phyloP scores from a whole-genome alignment of 2,888 invertebrate genomes.

The Drosophila anceps region DNA sequence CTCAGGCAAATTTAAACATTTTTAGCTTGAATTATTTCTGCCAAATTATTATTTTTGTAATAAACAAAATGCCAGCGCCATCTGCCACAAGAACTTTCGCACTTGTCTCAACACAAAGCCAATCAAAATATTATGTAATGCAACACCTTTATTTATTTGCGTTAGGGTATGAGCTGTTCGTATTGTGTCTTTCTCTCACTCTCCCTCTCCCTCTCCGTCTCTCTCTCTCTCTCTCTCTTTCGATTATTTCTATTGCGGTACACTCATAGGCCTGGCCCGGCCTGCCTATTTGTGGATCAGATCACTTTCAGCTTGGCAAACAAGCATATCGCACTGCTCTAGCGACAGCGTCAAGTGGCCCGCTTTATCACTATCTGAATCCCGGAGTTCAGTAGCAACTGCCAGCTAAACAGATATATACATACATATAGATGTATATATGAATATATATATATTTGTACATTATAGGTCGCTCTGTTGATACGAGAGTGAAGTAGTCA shows the following conservation, averaged over 20 bases:
- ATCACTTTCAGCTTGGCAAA: slow-evolving; percentile 71
- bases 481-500: slow-evolving; percentile 27
- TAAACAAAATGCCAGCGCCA: background rate
- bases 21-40: background rate
- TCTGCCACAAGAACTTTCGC: background rate
- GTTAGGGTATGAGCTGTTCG: slow-evolving; percentile 14
- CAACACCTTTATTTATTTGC: background rate
- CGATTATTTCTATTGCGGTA: background rate
- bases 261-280: slow-evolving; percentile 26
- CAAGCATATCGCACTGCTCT: slow-evolving; percentile 52
- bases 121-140: background rate
- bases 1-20: too few relatives aligned
- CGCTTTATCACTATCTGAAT: slow-evolving; percentile 49
- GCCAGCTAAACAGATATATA: slow-evolving; percentile 15
- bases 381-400: slow-evolving; percentile 53
- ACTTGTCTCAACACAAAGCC: slow-evolving; percentile 3
- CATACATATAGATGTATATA: background rate
- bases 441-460: slow-evolving; percentile 9
- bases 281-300: slow-evolving; percentile 60
- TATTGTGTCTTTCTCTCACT: background rate
- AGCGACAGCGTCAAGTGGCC: slow-evolving; percentile 41
- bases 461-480: slow-evolving; percentile 68
- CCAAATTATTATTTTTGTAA: background rate
- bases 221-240: background rate
- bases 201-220: too few relatives aligned